Evolutionary conservation across 2,113 vertebrate species (phyloP).

Genomic region (Tetrax tetrax): DNA sequence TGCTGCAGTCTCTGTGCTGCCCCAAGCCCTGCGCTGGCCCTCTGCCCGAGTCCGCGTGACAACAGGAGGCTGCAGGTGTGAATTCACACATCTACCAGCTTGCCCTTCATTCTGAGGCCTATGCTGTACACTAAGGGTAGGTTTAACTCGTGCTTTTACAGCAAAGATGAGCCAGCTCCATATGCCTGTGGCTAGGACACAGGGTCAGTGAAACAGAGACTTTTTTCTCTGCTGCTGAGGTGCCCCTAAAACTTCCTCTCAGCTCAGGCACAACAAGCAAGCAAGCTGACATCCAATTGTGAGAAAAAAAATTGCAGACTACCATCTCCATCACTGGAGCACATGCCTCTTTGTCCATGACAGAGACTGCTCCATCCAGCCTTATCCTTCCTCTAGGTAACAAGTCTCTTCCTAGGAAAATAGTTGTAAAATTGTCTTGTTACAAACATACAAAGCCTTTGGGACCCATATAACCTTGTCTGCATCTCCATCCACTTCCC

Average conservation of each 20-base stretch:
- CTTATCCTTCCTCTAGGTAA: accelerated
- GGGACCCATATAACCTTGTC: accelerated
- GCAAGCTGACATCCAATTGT: neutral
- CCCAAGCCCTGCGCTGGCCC: neutral
- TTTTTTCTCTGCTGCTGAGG: neutral
- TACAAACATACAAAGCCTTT: neutral
- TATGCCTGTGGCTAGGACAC: accelerated
- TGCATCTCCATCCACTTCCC: neutral
- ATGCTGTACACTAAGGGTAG: neutral
- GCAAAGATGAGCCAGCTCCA: neutral
- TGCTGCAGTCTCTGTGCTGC: neutral
- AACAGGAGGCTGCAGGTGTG: neutral
- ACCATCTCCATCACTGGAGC: neutral
- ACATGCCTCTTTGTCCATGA: accelerated
- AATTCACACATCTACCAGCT: neutral
- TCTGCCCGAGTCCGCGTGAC: neutral
- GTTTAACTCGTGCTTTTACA: neutral
- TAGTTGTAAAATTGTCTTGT: neutral
- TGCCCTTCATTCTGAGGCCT: neutral
- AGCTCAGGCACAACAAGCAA: neutral
- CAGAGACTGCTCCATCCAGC: neutral
- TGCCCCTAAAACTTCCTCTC: neutral
- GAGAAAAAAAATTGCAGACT: neutral
- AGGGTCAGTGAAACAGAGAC: neutral
- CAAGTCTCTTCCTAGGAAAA: neutral